These are phyloP conservation scores for Danaus chrysippus DNA, from an alignment of 2,888 invertebrate species.

Conservation along the genomic window DNA sequence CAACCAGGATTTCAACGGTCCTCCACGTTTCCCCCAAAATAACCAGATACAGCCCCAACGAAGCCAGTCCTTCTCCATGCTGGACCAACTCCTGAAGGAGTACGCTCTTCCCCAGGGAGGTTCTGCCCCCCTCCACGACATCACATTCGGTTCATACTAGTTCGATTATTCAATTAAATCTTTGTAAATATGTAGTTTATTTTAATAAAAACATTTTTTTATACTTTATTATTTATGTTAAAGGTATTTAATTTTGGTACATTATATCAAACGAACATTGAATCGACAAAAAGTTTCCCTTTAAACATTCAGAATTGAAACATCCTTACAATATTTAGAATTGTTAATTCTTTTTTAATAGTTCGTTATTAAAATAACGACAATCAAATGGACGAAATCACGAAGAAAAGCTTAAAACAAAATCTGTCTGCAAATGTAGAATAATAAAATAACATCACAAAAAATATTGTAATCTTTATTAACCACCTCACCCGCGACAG, in stretches of 20 bases:
- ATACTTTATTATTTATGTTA: slow-evolving; percentile 14
- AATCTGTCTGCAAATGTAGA: too few species aligned
- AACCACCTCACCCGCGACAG: too few species aligned
- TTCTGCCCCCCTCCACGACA: slow-evolving; percentile 86
- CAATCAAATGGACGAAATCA: too few species aligned
- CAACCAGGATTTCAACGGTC: slow-evolving; percentile 45
- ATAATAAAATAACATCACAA: too few species aligned
- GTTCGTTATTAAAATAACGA: too few species aligned
- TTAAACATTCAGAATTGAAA: too few species aligned
- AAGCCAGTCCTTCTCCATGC: slow-evolving; percentile 70
- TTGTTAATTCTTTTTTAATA: too few species aligned
- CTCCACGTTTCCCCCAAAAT: slow-evolving; percentile 37
- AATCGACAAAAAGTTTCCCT: too few species aligned
- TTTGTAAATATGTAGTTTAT: slow-evolving; percentile 71
- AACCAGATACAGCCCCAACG: slow-evolving; percentile 43
- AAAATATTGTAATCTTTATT: too few species aligned
- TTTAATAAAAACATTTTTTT: slow-evolving; percentile 44
- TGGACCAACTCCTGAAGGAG: slow-evolving; percentile 90
- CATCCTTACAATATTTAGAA: too few species aligned
- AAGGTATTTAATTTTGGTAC: background rate
- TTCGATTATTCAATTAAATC: slow-evolving; percentile 43
- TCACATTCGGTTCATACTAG: slow-evolving; percentile 90
- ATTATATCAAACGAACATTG: slow-evolving; percentile 1
- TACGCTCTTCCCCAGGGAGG: slow-evolving; percentile 86
- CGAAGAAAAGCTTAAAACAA: too few species aligned